Evolutionary conservation across 2,888 invertebrate species (phyloP), one percentile per base, ranked within the genome.

Genomic region (Drosophila fulvimacula): DNA sequence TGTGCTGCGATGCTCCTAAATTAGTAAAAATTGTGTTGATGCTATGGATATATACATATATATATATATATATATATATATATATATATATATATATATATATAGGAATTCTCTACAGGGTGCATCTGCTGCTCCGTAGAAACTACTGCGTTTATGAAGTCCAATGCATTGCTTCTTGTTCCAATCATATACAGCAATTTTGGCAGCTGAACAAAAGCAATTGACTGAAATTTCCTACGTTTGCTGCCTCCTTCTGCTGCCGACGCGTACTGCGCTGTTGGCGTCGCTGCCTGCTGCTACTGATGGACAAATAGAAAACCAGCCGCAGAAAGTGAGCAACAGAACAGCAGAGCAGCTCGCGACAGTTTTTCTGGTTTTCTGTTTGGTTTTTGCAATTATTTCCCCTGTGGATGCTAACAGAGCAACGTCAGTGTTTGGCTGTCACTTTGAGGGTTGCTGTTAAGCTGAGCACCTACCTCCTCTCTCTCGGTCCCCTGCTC

Each of bases 291-390:
- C 36, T 46, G 49, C 38, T 30, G 51, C 34, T n/a, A 3, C 56
- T 58, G 88, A 60, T 79, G 85, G 69, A 65, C 81, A 83, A 81
- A 73, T 65, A 69, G 27, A 30, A 64, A 76, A 24, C 21, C 55
- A 55, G 49, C 36, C 34, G 36, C 39, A 30, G 7, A 81, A 72
- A 81, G 62, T 70, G 64, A 81, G 69, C 82, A 62, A 63, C 70
- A 80, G 72, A 75, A 77, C 81, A 80, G 69, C 70, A 80, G 72
- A 75, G 81, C 81, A 80, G 69, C 63, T 51, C 65, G 67, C 78
- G 81, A 76, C 83, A 81, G 83, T 86, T 81, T 80, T 86, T 88
- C 73, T 80, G 81, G 77, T 79, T 68, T 76, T 70, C 57, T 55
- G 65, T 32, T 63, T 46, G 34, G 19, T 46, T 60, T 67, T 68